Base-by-base conservation (phyloP, 2,888 invertebrate genomes). In the Hyppa rectilinea region DNA sequence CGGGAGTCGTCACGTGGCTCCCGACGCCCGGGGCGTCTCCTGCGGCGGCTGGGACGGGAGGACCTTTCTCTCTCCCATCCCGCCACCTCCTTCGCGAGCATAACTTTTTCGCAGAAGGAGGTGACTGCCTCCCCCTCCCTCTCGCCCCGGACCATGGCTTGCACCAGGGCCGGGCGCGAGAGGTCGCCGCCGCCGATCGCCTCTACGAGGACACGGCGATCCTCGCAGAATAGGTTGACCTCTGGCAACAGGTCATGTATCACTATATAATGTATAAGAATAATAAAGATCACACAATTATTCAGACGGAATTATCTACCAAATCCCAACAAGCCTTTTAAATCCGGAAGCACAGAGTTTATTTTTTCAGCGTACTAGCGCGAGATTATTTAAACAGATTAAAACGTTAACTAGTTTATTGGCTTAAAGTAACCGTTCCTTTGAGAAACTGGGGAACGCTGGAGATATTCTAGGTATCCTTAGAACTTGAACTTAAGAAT, bases 331-430 rank as follows among this genome's bases (percentile, higher is more conserved):
- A 45, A 43, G 65, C 45, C 59, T 49, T 59, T 53, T 29, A 60
- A 62, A 63, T 36, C 29, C 31, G n/a, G 29, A 64, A 47, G 31
- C 31, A 10, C 29, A n/a, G 5, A 26, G 26, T 38, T 40, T 40
- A 36, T 60, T 70, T 74, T 59, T 75, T 23, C 23, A 36, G n/a
- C 43, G 6, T 45, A 47, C 45, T 43, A n/a, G n/a, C 31, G 58
- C 14, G 53, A 29, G 75, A 61, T 68, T 67, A 78, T 79, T 64
- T 70, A 64, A 58, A 56, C 65, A 65, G 50, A 78, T 79, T 71
- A 62, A 79, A 79, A 80, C 68, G 59, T 68, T 68, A 65, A 71
- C 61, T 65, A 62, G 53, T 71, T 75, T 75, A 75, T 75, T 71
- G 65, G 36, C 49, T 47, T 23, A 49, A 67, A 64, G 60, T 74